phyloP scores from a whole-genome alignment of 2,888 invertebrate species.

The Lysandra bellargus region DNA sequence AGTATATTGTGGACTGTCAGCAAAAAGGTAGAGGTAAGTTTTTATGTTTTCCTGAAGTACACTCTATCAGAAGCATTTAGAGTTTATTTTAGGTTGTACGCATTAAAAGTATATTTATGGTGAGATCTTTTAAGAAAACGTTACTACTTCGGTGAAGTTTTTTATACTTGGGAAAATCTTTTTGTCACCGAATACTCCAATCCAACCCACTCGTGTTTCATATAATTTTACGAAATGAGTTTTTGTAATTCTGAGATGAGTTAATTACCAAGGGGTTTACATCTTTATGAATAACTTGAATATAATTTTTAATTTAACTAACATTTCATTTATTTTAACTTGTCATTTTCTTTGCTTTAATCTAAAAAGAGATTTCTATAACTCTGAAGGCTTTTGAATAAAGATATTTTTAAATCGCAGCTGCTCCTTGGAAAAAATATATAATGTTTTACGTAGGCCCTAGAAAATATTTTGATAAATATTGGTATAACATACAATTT shows the following conservation, averaged over 20 bases:
- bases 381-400: not conserved
- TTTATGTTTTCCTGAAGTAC: conserved; percentile 25
- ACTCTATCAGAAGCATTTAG: not conserved
- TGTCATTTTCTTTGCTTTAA: not conserved
- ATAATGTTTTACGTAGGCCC: not conserved
- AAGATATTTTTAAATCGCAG: not conserved
- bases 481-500: not conserved
- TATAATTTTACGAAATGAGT: not conserved
- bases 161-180: conserved; percentile 27
- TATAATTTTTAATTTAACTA: not conserved
- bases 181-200: not conserved
- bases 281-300: not conserved
- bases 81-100: conserved; percentile 27
- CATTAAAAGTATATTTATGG: conserved; percentile 35
- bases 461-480: not conserved
- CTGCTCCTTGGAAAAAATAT: not conserved
- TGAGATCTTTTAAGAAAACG: conserved; percentile 35
- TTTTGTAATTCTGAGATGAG: not conserved
- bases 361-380: not conserved
- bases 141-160: conserved; percentile 25
- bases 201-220: conserved; percentile 7
- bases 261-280: not conserved
- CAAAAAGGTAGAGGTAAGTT: not conserved
- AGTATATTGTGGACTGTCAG: not conserved
- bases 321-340: not conserved